Evolutionary conservation across 2,888 invertebrate genomes (phyloP).

Genomic region (Plagiodera versicolora): DNA sequence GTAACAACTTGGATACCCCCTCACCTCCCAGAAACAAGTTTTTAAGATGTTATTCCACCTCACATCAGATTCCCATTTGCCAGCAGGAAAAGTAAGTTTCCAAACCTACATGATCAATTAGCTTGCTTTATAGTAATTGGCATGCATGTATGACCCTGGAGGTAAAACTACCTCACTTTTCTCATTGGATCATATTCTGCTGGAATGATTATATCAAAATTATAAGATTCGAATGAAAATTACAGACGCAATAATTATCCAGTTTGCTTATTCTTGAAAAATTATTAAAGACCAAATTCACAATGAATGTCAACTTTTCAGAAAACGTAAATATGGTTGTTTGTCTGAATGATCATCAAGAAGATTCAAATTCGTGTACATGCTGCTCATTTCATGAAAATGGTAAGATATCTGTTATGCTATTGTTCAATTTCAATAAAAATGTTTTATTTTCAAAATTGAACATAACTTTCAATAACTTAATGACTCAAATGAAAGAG

Average conservation of each 20-base stretch:
- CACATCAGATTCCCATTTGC: too few relatives aligned
- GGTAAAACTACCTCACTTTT: too few relatives aligned
- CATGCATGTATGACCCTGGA: too few relatives aligned
- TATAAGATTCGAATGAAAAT: slow-evolving; percentile 1
- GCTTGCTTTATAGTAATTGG: background rate
- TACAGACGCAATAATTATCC: background rate
- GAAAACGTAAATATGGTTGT: background rate
- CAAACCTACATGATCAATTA: background rate
- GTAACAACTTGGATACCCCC: background rate
- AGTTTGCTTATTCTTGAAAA: too few relatives aligned
- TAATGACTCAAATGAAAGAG: background rate
- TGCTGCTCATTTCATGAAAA: slow-evolving; percentile 2
- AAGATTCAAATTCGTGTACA: background rate
- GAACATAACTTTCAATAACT: background rate
- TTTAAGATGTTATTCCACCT: background rate
- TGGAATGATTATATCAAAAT: background rate
- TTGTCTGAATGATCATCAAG: too few relatives aligned
- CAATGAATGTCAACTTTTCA: background rate
- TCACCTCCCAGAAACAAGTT: background rate
- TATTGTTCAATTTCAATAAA: background rate
- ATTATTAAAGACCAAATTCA: too few relatives aligned
- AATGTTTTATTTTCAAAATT: too few relatives aligned
- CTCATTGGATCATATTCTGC: background rate
- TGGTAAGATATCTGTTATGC: background rate
- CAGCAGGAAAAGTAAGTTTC: slow-evolving; percentile 1